Percentiles rank a stretch among this genome's conserved stretches.
Evolutionary conservation across 2,113 vertebrate genomes (phyloP).

Genomic region (Gallinago paraguaiae): DNA sequence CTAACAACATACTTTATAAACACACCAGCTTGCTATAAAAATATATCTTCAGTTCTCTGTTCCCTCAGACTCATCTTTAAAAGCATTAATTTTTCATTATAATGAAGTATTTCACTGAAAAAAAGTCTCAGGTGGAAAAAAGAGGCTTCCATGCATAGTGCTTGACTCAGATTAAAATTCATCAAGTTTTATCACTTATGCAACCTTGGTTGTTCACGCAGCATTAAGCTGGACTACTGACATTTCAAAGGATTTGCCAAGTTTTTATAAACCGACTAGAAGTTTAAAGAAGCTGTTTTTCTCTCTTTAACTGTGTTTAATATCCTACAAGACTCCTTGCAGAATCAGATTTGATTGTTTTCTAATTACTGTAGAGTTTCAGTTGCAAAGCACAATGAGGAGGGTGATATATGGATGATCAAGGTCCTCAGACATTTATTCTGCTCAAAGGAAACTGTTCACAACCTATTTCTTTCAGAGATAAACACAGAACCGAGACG

Average conservation of each 20-base stretch:
- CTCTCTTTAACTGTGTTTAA: background rate
- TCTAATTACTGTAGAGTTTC: background rate
- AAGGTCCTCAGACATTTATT: background rate
- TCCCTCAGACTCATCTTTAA: background rate
- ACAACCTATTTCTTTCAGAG: background rate
- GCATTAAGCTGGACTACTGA: background rate
- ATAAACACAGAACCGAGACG: background rate
- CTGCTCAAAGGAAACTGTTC: background rate
- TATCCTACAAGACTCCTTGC: background rate
- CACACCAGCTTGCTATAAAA: background rate
- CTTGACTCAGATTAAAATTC: background rate
- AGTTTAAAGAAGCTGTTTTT: background rate
- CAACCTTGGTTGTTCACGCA: background rate
- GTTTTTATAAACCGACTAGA: background rate
- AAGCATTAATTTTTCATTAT: conserved; percentile 1
- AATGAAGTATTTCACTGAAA: background rate
- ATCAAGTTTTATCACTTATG: background rate
- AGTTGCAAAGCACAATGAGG: background rate
- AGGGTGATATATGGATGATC: background rate
- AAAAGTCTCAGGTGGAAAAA: background rate
- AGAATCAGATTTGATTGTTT: background rate
- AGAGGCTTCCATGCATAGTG: background rate
- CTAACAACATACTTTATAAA: background rate
- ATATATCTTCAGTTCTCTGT: background rate
- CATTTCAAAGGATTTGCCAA: background rate